Evolutionary conservation across 2,113 vertebrate species (phyloP).

Genomic region (Labeo rohita): DNA sequence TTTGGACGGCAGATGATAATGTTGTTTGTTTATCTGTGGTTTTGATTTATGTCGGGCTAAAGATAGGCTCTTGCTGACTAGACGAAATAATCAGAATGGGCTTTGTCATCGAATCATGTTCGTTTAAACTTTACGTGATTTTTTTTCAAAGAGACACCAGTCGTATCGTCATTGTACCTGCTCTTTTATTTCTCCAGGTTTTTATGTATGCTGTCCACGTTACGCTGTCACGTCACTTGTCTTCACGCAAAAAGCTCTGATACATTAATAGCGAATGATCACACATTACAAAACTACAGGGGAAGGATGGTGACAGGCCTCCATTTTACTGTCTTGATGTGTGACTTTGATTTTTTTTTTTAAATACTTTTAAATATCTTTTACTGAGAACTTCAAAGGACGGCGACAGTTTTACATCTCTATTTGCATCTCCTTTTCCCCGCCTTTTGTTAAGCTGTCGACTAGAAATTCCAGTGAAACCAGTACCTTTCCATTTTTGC

Average conservation of each 20-base stretch:
- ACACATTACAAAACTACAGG: slow-evolving; percentile 31
- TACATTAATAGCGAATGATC: slow-evolving; percentile 34
- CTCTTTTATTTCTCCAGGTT: background rate
- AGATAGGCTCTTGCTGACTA: slow-evolving; percentile 2
- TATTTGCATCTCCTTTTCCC: background rate
- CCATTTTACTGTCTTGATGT: slow-evolving; percentile 19
- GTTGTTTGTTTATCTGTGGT: slow-evolving; percentile 9
- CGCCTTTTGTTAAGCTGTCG: background rate
- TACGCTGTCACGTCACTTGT: background rate
- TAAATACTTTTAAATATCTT: slow-evolving; percentile 6
- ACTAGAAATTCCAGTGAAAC: background rate
- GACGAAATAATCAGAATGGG: slow-evolving; percentile 2
- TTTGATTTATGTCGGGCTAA: slow-evolving; percentile 23
- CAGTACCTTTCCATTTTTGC: background rate
- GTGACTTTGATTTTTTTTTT: slow-evolving; percentile 18
- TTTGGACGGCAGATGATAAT: slow-evolving; percentile 18
- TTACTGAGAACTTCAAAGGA: slow-evolving; percentile 6
- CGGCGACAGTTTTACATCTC: slow-evolving; percentile 16
- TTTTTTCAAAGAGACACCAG: background rate
- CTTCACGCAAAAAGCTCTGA: slow-evolving; percentile 11
- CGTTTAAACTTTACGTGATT: background rate
- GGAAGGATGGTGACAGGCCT: background rate
- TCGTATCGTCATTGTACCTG: background rate
- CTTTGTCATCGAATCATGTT: background rate
- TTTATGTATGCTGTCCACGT: slow-evolving; percentile 1